Percentiles rank a stretch among this genome's conserved stretches.
Conservation (phyloP, 2,113 vertebrate genomes). For the Amphiprion percula region DNA sequence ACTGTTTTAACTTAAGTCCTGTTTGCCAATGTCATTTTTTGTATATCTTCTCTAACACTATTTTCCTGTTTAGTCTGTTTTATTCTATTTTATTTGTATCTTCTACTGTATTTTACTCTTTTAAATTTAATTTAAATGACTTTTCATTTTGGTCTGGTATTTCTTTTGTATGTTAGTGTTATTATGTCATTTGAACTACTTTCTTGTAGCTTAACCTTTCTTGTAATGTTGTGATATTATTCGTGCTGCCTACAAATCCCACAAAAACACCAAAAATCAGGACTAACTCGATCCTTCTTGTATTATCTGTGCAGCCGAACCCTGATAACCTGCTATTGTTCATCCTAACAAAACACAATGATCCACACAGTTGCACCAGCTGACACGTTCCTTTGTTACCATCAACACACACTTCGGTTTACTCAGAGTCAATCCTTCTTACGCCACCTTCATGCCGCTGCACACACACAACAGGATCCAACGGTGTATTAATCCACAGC, state of each 20-base stretch:
- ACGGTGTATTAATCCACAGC: not conserved
- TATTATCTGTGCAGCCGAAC: not conserved
- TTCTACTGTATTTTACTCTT: too few species aligned
- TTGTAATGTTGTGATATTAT: constrained; percentile 1
- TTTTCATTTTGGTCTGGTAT: not conserved
- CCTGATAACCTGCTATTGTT: not conserved
- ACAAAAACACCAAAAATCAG: constrained; percentile 5
- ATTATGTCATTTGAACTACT: not conserved
- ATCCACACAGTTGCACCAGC: not conserved
- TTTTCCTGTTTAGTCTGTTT: too few species aligned
- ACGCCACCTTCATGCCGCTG: not conserved
- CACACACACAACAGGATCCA: not conserved
- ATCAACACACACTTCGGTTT: not conserved
- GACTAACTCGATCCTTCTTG: not conserved
- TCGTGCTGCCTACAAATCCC: not conserved
- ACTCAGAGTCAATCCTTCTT: not conserved
- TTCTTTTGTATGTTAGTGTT: not conserved
- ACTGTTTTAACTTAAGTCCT: too few species aligned
- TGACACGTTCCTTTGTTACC: not conserved
- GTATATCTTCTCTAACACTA: too few species aligned
- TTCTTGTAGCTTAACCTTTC: not conserved
- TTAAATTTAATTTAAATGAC: too few species aligned
- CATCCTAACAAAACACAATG: not conserved
- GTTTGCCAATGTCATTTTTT: too few species aligned
- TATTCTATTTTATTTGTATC: too few species aligned